Percentiles rank a stretch among this genome's conserved stretches.
phyloP scores from a whole-genome alignment of 2,888 invertebrate species.

The Caenorhabditis becei region DNA sequence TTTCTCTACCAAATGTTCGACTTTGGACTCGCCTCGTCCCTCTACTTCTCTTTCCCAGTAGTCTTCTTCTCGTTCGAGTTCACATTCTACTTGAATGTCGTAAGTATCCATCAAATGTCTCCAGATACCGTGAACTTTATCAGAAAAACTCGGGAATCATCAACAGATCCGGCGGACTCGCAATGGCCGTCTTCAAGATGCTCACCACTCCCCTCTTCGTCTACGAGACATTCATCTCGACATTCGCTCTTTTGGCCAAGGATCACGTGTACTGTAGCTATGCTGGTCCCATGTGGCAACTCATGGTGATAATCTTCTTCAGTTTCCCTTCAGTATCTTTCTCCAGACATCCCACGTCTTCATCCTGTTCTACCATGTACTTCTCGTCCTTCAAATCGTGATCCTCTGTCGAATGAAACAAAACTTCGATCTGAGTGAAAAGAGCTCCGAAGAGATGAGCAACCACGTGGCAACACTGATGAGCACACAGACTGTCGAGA shows the following conservation, averaged over 20 bases:
- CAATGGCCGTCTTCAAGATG: conserved; percentile 33
- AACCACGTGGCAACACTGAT: conserved; percentile 32
- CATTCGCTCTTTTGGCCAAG: conserved; percentile 22
- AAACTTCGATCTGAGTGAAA: conserved; percentile 1
- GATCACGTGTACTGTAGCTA: conserved; percentile 43
- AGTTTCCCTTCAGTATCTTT: not conserved
- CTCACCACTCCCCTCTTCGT: conserved; percentile 45
- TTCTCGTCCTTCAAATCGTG: conserved; percentile 29
- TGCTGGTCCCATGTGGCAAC: conserved; percentile 32
- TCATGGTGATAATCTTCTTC: conserved; percentile 8
- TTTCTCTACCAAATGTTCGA: conserved; percentile 48
- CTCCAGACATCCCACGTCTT: conserved; percentile 37
- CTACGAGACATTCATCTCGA: conserved; percentile 28
- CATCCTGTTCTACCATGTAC: conserved; percentile 42
- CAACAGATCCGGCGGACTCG: conserved; percentile 43
- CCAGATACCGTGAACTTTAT: not conserved
- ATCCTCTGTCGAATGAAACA: conserved; percentile 14
- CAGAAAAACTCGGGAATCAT: conserved; percentile 26
- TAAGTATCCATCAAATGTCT: conserved; percentile 4
- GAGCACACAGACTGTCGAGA: conserved; percentile 34
- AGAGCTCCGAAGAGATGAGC: conserved; percentile 2
- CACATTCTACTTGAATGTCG: conserved; percentile 19
- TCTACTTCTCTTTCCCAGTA: conserved; percentile 45
- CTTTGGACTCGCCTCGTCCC: conserved; percentile 25
- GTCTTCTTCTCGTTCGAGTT: conserved; percentile 43